Evolutionary conservation across 2,888 invertebrate species (phyloP), one percentile per base, ranked within the genome.

Genomic region (Congeria kusceri): DNA sequence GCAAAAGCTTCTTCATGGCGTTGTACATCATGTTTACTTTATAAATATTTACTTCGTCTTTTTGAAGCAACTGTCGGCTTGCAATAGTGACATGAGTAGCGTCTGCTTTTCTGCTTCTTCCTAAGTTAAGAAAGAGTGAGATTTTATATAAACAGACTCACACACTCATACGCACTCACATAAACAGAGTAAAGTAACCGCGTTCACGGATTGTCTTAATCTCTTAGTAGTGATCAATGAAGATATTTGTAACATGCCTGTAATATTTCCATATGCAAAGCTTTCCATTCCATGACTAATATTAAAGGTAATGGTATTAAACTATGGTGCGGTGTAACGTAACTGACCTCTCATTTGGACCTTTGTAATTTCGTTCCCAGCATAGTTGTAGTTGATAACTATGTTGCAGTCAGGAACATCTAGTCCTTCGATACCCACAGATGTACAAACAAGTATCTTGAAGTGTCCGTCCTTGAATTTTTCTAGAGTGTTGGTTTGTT

Each of bases 331-430:
- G n/a, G 46, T 44, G 11, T 13, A 44, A 13, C 9, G 18, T 18
- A 18, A n/a, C 11, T 7, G 15, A 83, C 85, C 85, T 70, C 72
- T 73, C 83, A 85, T 85, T 47, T 85, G 85, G 13, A 80, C 74
- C 49, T 83, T 83, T 11, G 67, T 77, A 47, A 83, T 80, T 64
- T 85, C 85, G 59, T 85, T 79, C 7, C 81, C 85, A 2, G 73
- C 56, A 49, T 74, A 83, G 59, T 83, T 85, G 49, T 85, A 85
- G 23, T 73, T 83, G 15, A 85, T 57, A 11, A 79, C 78, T 49
- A 81, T 83, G 57, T 85, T 83, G 65, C 83, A 81, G 39, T 85
- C 80, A 13, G 85, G 85, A 1, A 85, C 71, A 65, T 85, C 85
- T 9, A 85, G 77, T 7, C 85, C 85, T 46, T 85, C 85, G 47